Percentiles rank a stretch among this genome's conserved stretches.
These are phyloP conservation scores for Zeus faber DNA, from an alignment of 2,113 vertebrate species.

Conservation along the genomic window DNA sequence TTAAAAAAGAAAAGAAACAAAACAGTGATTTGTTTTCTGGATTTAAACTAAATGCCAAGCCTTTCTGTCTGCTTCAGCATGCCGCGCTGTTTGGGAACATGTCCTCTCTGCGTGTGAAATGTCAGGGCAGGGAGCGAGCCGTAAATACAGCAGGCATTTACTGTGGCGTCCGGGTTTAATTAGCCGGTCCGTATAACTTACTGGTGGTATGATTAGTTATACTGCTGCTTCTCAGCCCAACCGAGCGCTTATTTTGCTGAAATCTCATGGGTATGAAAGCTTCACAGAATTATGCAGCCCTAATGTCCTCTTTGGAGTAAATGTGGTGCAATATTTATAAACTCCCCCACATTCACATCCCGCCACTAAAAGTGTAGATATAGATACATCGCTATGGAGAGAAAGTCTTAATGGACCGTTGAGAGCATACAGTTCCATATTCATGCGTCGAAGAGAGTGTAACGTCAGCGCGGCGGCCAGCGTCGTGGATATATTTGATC, in stretches of 20 bases:
- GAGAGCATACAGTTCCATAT: too few species aligned
- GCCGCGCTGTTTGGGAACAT: too few species aligned
- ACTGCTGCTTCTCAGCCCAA: constrained; percentile 1
- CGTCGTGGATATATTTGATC: too few species aligned
- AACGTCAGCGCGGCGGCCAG: too few species aligned
- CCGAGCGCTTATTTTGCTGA: constrained; percentile 22
- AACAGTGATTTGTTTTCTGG: background rate
- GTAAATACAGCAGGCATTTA: background rate
- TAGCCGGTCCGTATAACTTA: background rate
- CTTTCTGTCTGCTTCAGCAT: too few species aligned
- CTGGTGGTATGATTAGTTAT: background rate
- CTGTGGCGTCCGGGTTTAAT: background rate
- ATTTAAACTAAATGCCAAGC: background rate
- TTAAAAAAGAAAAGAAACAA: too few species aligned
- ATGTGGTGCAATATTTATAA: constrained; percentile 57
- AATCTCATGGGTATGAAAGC: too few species aligned
- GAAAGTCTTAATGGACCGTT: constrained; percentile 49
- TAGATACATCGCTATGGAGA: constrained; percentile 20
- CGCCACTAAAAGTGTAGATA: constrained; percentile 27
- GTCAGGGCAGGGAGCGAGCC: constrained; percentile 11
- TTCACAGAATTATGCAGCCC: constrained; percentile 43
- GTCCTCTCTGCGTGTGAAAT: background rate
- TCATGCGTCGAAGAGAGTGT: too few species aligned
- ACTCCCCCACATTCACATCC: constrained; percentile 25
- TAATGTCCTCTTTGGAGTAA: constrained; percentile 51